Conservation (phyloP, 2,797 vertebrate genomes). For the Mormyrus proboscirostris region DNA sequence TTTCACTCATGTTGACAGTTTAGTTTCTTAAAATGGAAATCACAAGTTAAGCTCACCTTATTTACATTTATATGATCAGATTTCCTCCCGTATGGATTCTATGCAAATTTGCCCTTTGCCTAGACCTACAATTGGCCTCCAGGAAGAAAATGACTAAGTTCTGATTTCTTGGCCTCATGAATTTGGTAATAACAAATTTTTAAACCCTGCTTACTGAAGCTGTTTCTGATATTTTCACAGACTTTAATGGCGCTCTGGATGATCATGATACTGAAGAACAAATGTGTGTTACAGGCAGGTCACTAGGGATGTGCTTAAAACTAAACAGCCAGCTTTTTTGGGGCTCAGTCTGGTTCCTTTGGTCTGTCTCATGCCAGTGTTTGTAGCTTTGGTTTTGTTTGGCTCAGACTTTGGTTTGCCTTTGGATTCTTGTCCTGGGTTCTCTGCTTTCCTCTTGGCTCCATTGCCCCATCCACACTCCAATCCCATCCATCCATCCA, state of each 20-base stretch:
- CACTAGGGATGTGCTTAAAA: background rate
- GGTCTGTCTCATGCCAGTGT: background rate
- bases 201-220: conserved; percentile 38
- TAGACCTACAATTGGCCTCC: conserved; percentile 44
- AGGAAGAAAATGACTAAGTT: conserved; percentile 51
- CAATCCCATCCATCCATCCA: background rate
- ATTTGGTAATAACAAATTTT: conserved; percentile 65
- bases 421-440: background rate
- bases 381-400: background rate
- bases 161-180: conserved; percentile 58
- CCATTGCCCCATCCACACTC: background rate
- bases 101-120: conserved; percentile 70
- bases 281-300: background rate
- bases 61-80: conserved; percentile 76
- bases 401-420: background rate
- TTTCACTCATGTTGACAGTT: conserved; percentile 50
- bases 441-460: background rate
- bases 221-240: background rate
- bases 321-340: background rate
- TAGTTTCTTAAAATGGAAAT: conserved; percentile 55
- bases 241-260: background rate
- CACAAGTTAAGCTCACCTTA: conserved; percentile 65
- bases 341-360: background rate
- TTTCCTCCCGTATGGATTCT: conserved; percentile 58
- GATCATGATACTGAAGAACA: background rate